These are phyloP conservation scores for Tenthredo amoena DNA, from an alignment of 2,888 invertebrate species.

Conservation along the genomic window DNA sequence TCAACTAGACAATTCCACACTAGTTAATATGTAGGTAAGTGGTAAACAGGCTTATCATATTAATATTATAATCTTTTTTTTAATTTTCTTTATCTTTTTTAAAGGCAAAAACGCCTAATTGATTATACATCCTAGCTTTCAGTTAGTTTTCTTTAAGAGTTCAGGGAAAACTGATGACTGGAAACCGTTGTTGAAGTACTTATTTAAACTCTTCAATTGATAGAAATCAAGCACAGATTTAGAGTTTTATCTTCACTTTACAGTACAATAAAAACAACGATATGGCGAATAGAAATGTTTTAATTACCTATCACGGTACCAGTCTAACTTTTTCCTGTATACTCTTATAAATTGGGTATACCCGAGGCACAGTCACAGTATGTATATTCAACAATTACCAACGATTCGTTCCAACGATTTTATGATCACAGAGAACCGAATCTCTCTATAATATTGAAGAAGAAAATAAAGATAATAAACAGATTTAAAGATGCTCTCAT, in stretches of 20 bases:
- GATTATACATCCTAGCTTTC: conserved; percentile 35
- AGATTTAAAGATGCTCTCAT: conserved; percentile 9
- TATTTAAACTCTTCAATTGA: background rate
- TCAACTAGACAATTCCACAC: conserved; percentile 64
- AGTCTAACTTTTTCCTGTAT: conserved; percentile 28
- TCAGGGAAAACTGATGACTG: background rate
- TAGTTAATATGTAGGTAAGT: conserved; percentile 54
- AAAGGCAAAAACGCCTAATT: conserved; percentile 36
- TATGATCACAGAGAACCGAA: conserved; percentile 60
- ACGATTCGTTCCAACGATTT: conserved; percentile 35
- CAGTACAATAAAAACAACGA: background rate
- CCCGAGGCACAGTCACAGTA: conserved; percentile 49
- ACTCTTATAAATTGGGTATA: conserved; percentile 48
- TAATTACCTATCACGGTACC: background rate
- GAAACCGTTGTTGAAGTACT: background rate
- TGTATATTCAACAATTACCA: conserved; percentile 40
- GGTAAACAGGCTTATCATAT: conserved; percentile 45
- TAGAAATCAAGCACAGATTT: background rate
- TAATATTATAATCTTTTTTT: background rate
- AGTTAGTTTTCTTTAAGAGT: conserved; percentile 34
- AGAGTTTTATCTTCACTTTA: background rate
- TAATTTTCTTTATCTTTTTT: background rate
- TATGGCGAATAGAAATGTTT: background rate
- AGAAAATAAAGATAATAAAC: conserved; percentile 8
- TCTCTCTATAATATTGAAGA: conserved; percentile 18